Conservation (phyloP, 1,140 invertebrate genomes). For the Adelges cooleyi region DNA sequence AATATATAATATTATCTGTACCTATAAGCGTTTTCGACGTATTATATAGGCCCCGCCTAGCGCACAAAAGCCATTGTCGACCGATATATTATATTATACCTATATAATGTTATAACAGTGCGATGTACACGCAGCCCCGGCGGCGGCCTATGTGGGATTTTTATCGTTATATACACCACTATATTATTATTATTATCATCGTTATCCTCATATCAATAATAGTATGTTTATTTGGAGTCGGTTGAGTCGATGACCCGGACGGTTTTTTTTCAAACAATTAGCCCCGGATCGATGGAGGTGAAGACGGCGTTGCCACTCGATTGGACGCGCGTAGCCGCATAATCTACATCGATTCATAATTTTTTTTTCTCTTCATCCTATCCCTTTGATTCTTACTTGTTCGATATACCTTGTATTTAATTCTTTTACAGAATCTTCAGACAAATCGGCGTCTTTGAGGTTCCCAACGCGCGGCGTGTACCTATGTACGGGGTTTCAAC, state of each 20-base stretch:
- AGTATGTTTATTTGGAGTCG: background rate
- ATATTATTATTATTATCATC: slow-evolving; percentile 15
- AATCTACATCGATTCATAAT: slow-evolving; percentile 17
- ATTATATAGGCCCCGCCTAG: background rate
- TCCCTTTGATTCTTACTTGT: no score
- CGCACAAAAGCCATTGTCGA: background rate
- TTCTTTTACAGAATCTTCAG: no score
- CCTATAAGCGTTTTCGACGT: background rate
- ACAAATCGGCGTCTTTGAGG: no score
- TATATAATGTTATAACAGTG: no score
- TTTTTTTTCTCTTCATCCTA: no score
- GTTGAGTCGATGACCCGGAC: background rate
- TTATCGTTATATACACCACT: background rate
- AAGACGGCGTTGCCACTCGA: slow-evolving; percentile 18
- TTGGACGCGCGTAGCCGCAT: slow-evolving; percentile 3
- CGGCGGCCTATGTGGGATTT: no score
- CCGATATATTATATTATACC: no score
- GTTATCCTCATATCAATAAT: background rate
- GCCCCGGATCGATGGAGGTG: background rate
- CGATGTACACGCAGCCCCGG: background rate
- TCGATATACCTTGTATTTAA: no score
- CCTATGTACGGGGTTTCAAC: no score
- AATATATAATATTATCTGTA: background rate
- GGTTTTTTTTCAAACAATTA: slow-evolving; percentile 23
- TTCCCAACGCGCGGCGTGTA: no score